phyloP scores from a whole-genome alignment of 2,888 invertebrate species.

The Phortica okadai region DNA sequence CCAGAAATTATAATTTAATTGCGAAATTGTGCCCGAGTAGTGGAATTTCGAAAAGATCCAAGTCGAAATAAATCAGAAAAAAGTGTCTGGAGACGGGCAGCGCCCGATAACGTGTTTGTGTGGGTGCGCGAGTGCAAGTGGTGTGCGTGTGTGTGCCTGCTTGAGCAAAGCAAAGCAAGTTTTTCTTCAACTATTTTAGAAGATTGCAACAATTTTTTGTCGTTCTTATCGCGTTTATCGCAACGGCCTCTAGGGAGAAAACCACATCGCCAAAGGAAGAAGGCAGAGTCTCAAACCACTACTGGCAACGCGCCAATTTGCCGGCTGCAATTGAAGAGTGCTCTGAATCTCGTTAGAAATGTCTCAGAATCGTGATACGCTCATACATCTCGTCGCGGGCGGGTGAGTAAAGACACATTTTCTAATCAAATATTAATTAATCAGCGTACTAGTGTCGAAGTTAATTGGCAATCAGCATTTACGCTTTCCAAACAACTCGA shows the following conservation, averaged over 20 bases:
- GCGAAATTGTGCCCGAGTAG: neutral
- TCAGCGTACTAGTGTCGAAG: conserved; percentile 45
- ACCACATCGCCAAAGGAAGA: neutral
- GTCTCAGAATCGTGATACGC: conserved; percentile 83
- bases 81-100: neutral
- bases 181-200: too few relatives aligned
- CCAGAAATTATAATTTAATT: neutral
- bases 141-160: neutral
- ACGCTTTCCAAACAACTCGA: conserved; percentile 33
- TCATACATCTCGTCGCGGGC: conserved; percentile 96
- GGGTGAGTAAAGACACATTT: conserved; percentile 84
- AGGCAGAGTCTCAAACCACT: neutral
- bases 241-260: too few relatives aligned
- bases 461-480: conserved; percentile 43
- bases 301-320: conserved; percentile 7
- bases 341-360: conserved; percentile 53
- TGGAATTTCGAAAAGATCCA: neutral
- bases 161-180: too few relatives aligned
- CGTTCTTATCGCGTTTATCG: too few relatives aligned
- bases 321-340: conserved; percentile 9
- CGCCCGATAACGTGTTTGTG: neutral
- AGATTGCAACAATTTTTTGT: too few relatives aligned
- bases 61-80: neutral
- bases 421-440: conserved; percentile 35
- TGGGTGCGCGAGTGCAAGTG: neutral